Base-by-base conservation (phyloP, 2,888 invertebrate genomes). In the Antitype chi region DNA sequence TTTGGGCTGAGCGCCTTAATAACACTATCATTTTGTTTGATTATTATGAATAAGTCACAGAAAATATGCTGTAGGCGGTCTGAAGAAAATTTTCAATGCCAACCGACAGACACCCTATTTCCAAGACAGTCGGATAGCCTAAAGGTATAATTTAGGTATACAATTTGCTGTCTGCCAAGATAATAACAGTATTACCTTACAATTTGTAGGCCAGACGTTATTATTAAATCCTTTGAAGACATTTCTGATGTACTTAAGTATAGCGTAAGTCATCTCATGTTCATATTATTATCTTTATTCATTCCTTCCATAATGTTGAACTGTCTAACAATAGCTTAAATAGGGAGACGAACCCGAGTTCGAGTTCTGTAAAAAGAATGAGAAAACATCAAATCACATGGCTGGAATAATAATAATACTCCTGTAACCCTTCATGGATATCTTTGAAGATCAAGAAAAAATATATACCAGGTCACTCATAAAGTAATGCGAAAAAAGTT, bases 91-190 rank as follows among this genome's bases (percentile, higher is more conserved):
- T 28, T 80, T 66, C 59, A 59, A 80, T 32, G 73, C 1, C 71
- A 43, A 13, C 28, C 6, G 20, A 11, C 23, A 49, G 53, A 32
- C 49, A 32, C 4, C 2, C 15, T 2, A 55, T 67, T 32, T 23
- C 23, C 43, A 9, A 80, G 63, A 64, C 38, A 80, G 73, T 57
- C 38, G 25, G 15, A 20, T 38, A 2, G 32, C 60, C 52, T 52
- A 5, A 43, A 53, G 59, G 17, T 25, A 38, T 66, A 53, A 78
- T 80, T 78, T 66, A 17, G 25, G 47, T 49, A 59, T 28, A 52
- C 49, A 66, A 74, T 78, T 66, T 60, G 13, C 49, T 23, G 81
- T 74, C 74, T 74, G 8, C 38, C 6, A 20, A 38, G 15, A 59
- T 64, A 63, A 78, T 57, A 80, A 60, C 2, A 57, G 28, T 20